Conservation (phyloP, 2,888 invertebrate species). For the Furcula furcula region DNA sequence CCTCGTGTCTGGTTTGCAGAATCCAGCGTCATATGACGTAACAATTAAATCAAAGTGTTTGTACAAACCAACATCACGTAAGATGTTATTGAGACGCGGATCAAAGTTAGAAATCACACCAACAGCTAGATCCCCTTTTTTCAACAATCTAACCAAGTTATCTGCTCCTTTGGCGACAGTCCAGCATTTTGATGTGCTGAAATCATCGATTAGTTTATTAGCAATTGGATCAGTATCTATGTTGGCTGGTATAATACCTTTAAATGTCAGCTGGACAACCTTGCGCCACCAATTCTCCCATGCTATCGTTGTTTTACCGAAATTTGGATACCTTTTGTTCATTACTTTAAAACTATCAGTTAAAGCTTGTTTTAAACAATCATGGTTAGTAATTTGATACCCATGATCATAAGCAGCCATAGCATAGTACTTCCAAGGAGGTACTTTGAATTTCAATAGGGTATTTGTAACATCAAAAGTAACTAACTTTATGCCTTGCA, state of each 20-base stretch:
- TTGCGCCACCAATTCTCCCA: conserved; percentile 93
- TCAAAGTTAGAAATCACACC: conserved; percentile 96
- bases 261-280: conserved; percentile 85
- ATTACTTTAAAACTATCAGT: conserved; percentile 84
- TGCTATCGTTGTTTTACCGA: conserved; percentile 85
- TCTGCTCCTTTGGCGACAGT: conserved; percentile 83
- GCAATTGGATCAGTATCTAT: conserved; percentile 66
- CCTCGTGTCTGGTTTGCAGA: conserved; percentile 87
- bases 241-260: conserved; percentile 62
- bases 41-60: conserved; percentile 90
- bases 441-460: conserved; percentile 85
- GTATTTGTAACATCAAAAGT: conserved; percentile 96
- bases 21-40: conserved; percentile 88
- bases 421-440: conserved; percentile 89
- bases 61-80: conserved; percentile 84
- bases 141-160: conserved; percentile 84
- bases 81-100: conserved; percentile 86
- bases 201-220: conserved; percentile 84
- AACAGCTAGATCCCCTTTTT: conserved; percentile 66
- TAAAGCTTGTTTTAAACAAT: conserved; percentile 83
- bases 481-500: conserved; percentile 82
- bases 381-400: conserved; percentile 77
- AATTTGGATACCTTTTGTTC: conserved; percentile 89
- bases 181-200: conserved; percentile 89
- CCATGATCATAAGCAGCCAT: conserved; percentile 87